Evolutionary conservation across 2,888 invertebrate genomes (phyloP).

Genomic region (Ferrisia virgata): DNA sequence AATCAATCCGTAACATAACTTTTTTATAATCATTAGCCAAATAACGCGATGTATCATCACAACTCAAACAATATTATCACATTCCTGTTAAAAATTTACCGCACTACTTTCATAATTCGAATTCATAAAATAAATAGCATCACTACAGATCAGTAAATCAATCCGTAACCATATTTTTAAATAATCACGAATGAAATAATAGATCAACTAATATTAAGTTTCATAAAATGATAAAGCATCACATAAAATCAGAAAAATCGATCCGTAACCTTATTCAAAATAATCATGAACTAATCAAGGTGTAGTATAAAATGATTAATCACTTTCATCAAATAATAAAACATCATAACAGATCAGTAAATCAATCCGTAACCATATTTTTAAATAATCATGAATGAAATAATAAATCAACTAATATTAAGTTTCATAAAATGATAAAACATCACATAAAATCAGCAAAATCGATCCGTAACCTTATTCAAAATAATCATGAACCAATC

Average conservation of each 20-base stretch:
- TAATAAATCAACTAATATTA: too few species aligned
- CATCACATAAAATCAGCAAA: neutral
- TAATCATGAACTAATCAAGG: neutral
- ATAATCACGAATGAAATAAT: too few species aligned
- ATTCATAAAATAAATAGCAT: neutral
- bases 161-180: neutral
- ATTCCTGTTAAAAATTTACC: too few species aligned
- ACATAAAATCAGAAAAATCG: neutral
- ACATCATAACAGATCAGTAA: neutral
- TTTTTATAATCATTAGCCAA: neutral
- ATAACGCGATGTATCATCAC: too few species aligned
- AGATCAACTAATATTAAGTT: too few species aligned
- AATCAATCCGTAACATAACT: slow-evolving; percentile 6
- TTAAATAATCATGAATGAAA: neutral
- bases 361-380: neutral
- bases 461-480: neutral
- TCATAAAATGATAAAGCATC: neutral
- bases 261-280: neutral
- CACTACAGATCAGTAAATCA: neutral
- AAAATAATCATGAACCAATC: neutral
- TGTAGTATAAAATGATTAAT: neutral
- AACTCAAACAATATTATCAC: too few species aligned
- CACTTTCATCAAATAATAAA: neutral
- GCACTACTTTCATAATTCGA: too few species aligned
- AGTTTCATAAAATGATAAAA: too few species aligned